These are phyloP conservation scores for Tetrax tetrax DNA, from an alignment of 2,113 vertebrate genomes.

Conservation along the genomic window DNA sequence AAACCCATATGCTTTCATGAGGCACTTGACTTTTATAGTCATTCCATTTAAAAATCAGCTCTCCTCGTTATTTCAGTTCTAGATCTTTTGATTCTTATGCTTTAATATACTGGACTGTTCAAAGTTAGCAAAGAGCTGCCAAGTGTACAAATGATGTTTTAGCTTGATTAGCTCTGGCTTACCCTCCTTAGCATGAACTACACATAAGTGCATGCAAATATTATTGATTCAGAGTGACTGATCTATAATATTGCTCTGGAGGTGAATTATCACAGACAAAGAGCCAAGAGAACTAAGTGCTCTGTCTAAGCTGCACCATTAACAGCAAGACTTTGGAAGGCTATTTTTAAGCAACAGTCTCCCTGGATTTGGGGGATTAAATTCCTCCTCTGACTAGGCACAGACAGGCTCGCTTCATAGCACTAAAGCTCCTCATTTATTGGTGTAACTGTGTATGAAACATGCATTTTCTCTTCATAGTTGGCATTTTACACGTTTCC, in stretches of 20 bases:
- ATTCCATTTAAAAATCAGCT: constrained; percentile 43
- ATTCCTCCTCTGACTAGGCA: not conserved
- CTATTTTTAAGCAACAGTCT: not conserved
- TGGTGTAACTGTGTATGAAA: not conserved
- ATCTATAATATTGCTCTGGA: constrained; percentile 47
- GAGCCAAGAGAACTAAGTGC: constrained; percentile 17
- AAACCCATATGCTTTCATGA: constrained; percentile 47
- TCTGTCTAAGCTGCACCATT: not conserved
- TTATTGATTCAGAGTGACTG: constrained; percentile 55
- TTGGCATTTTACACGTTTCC: not conserved
- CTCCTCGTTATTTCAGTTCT: constrained; percentile 30
- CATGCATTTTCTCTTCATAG: not conserved
- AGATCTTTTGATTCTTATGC: constrained; percentile 55
- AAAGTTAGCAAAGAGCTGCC: constrained; percentile 52
- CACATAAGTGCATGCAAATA: constrained; percentile 63
- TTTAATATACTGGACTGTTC: constrained; percentile 56
- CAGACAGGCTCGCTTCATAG: not conserved
- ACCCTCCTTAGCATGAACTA: constrained; percentile 33
- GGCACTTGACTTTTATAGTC: constrained; percentile 50
- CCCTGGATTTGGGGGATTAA: not conserved
- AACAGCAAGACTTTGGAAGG: not conserved
- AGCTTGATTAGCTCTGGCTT: constrained; percentile 59
- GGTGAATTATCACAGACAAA: constrained; percentile 48
- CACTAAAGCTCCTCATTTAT: not conserved
- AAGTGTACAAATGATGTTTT: constrained; percentile 46